A percentile compares a stretch with the other conserved stretches of the same genome.
Evolutionary conservation across 2,888 invertebrate species (phyloP).

Genomic region (Carabus problematicus): DNA sequence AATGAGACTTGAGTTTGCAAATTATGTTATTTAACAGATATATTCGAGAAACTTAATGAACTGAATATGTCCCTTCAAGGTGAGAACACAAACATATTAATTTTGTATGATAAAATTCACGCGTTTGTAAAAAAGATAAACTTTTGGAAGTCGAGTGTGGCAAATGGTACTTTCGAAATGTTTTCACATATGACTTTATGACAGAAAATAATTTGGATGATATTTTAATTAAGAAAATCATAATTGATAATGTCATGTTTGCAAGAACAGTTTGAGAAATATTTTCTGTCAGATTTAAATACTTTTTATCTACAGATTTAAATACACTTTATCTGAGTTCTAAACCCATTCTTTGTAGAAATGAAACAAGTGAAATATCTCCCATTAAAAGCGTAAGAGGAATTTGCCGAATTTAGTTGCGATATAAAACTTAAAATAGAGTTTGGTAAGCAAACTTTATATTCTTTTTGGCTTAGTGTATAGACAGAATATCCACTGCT

Average conservation of each 20-base stretch:
- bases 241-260: slow-evolving; percentile 13
- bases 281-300: slow-evolving; percentile 19
- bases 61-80: slow-evolving; percentile 18
- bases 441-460: slow-evolving; percentile 15
- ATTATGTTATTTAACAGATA: slow-evolving; percentile 14
- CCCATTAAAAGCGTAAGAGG: slow-evolving; percentile 11
- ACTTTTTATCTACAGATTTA: no score
- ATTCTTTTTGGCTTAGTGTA: slow-evolving; percentile 14
- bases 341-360: slow-evolving; percentile 13
- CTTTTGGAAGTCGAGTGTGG: slow-evolving; percentile 3
- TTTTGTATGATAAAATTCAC: slow-evolving; percentile 19
- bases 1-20: slow-evolving; percentile 16
- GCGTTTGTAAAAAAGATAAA: slow-evolving; percentile 16
- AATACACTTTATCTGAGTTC: slow-evolving; percentile 17
- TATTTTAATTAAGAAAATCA: slow-evolving; percentile 17
- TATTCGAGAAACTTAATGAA: slow-evolving; percentile 14
- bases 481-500: slow-evolving; percentile 7
- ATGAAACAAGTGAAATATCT: slow-evolving; percentile 17
- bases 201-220: no score
- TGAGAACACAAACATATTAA: slow-evolving; percentile 23
- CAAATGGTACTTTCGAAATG: no score
- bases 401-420: slow-evolving; percentile 10
- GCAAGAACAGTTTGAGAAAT: slow-evolving; percentile 20
- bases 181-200: no score
- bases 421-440: slow-evolving; percentile 19